phyloP scores from a whole-genome alignment of 2,113 vertebrate genomes.

The Elephas maximus region DNA sequence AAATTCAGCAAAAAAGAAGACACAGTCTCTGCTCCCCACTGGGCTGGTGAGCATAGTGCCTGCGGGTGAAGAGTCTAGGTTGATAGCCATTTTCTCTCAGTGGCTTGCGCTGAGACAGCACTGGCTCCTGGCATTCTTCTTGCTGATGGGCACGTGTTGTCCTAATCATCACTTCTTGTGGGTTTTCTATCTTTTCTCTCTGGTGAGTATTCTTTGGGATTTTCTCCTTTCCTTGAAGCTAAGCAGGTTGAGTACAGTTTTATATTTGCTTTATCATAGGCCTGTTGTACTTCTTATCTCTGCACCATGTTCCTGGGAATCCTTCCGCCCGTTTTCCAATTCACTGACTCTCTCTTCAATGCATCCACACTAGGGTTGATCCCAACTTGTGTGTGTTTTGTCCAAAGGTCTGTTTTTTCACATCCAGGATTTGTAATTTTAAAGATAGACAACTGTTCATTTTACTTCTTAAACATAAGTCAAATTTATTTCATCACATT shows the following conservation, averaged over 20 bases:
- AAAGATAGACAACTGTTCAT: not conserved
- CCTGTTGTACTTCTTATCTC: not conserved
- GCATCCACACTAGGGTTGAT: not conserved
- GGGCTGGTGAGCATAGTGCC: not conserved
- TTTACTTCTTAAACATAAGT: slow-evolving; percentile 20
- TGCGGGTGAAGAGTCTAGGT: rapidly evolving
- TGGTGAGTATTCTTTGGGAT: not conserved
- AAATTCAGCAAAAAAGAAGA: not conserved
- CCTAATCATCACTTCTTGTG: not conserved
- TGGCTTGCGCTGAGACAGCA: not conserved
- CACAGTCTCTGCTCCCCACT: not conserved
- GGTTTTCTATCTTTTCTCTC: not conserved
- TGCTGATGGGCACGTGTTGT: not conserved
- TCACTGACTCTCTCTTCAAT: not conserved
- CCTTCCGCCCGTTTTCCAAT: not conserved
- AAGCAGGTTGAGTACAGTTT: not conserved
- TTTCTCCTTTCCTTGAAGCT: rapidly evolving
- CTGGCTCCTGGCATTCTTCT: too few relatives aligned
- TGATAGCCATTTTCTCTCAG: rapidly evolving
- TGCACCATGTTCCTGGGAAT: not conserved
- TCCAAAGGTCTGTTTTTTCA: not conserved
- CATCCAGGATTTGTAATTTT: slow-evolving; percentile 19
- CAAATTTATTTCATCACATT: not conserved
- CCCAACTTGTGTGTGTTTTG: not conserved
- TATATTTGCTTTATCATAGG: not conserved